Conservation (phyloP, 1,140 invertebrate genomes). For the Lutraria rhynchaena region DNA sequence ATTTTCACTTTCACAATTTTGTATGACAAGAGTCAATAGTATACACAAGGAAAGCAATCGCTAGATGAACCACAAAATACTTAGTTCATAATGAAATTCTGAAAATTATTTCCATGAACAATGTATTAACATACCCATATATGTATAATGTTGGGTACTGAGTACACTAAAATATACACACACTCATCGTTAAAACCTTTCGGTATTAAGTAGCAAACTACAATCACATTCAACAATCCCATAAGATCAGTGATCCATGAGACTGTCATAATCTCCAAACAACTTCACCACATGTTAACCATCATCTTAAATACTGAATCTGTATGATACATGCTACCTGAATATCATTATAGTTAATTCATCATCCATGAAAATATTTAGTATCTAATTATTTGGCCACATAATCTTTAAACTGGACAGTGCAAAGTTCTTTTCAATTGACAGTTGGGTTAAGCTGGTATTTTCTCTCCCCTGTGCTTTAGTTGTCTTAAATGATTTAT, state of each 20-base stretch:
- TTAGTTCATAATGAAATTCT: too few species aligned
- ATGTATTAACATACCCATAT: too few species aligned
- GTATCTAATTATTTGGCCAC: slow-evolving; percentile 30
- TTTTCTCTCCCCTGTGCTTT: too few species aligned
- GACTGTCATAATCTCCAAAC: slow-evolving; percentile 37
- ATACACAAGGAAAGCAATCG: too few species aligned
- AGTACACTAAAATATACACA: slow-evolving; percentile 1
- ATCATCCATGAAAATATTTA: slow-evolving; percentile 45
- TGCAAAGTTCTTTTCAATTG: slow-evolving; percentile 37
- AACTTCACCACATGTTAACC: slow-evolving; percentile 32
- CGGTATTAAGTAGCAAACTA: slow-evolving; percentile 12
- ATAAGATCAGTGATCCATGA: slow-evolving; percentile 20
- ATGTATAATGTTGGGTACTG: too few species aligned
- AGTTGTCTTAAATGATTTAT: slow-evolving; percentile 49
- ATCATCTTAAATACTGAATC: slow-evolving; percentile 25
- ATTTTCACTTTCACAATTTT: too few species aligned
- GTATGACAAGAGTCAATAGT: too few species aligned
- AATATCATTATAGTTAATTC: slow-evolving; percentile 44
- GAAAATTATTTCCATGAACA: too few species aligned
- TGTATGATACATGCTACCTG: neutral
- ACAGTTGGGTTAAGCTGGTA: slow-evolving; percentile 24
- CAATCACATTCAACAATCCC: slow-evolving; percentile 25
- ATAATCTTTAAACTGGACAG: slow-evolving; percentile 16
- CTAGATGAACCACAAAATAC: too few species aligned
- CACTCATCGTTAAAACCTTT: neutral